Percentiles rank a stretch among this genome's conserved stretches.
Conservation (phyloP, 2,797 vertebrate genomes). For the Chelonia mydas region DNA sequence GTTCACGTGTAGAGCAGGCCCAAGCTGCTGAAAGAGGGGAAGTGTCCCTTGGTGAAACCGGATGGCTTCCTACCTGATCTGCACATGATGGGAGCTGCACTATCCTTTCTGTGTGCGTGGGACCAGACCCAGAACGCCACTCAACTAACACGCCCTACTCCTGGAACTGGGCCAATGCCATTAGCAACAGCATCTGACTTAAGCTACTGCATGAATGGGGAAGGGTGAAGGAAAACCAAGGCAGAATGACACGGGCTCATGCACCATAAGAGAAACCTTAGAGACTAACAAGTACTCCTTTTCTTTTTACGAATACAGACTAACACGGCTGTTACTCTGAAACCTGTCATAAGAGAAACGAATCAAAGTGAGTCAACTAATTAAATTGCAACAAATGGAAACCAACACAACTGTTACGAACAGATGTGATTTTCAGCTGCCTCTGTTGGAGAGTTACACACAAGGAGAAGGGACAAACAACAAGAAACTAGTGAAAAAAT, state of each 20-base stretch:
- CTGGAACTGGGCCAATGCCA: slow-evolving; percentile 45
- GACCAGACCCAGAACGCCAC: background rate
- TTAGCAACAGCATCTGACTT: slow-evolving; percentile 50
- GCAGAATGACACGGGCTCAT: background rate
- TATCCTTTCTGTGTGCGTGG: background rate
- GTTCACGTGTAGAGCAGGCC: no score
- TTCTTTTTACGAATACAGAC: no score
- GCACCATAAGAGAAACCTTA: background rate
- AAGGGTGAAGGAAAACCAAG: slow-evolving; percentile 40
- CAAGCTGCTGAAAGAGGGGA: background rate
- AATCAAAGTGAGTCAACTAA: slow-evolving; percentile 44
- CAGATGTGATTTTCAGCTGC: fast-evolving
- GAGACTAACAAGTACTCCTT: no score
- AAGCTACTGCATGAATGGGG: slow-evolving; percentile 30
- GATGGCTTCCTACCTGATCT: background rate
- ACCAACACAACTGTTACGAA: background rate
- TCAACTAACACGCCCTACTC: background rate
- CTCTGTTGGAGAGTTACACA: background rate
- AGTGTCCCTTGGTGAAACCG: background rate
- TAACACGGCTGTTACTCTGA: no score
- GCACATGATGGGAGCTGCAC: background rate
- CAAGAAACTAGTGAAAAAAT: background rate
- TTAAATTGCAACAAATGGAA: slow-evolving; percentile 44
- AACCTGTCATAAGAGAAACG: background rate
- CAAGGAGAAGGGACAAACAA: background rate